Evolutionary conservation across 1,140 invertebrate genomes (phyloP).

Genomic region (Drosophila tsacasi): DNA sequence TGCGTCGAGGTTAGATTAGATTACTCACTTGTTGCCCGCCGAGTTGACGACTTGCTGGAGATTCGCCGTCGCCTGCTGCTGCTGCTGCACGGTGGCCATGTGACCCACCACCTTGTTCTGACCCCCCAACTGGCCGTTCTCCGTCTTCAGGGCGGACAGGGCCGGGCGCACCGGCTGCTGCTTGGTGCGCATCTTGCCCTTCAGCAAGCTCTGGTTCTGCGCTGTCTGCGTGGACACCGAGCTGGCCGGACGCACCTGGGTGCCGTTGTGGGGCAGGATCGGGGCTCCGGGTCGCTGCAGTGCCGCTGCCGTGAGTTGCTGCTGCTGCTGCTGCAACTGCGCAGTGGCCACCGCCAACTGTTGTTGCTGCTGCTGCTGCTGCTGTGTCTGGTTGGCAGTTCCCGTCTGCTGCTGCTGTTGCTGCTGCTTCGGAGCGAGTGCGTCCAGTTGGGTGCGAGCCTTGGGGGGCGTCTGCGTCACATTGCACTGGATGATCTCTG

Average conservation of each 20-base stretch:
- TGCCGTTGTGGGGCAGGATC: slow-evolving; percentile 87
- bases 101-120: slow-evolving; percentile 81
- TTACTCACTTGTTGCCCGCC: slow-evolving; percentile 77
- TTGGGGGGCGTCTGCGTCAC: slow-evolving; percentile 78
- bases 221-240: slow-evolving; percentile 92
- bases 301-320: slow-evolving; percentile 60
- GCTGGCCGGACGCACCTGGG: slow-evolving; percentile 89
- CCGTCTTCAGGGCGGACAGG: slow-evolving; percentile 87
- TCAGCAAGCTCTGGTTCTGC: slow-evolving; percentile 81
- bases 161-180: slow-evolving; percentile 87
- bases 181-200: slow-evolving; percentile 81
- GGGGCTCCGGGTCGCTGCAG: slow-evolving; percentile 67
- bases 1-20: background rate
- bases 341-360: slow-evolving; percentile 61
- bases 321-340: slow-evolving; percentile 55
- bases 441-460: slow-evolving; percentile 72
- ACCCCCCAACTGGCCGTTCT: slow-evolving; percentile 87
- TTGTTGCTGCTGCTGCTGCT: slow-evolving; percentile 41
- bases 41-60: slow-evolving; percentile 85
- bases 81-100: slow-evolving; percentile 54
- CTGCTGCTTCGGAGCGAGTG: slow-evolving; percentile 73
- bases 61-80: slow-evolving; percentile 77
- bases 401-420: slow-evolving; percentile 50
- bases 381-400: slow-evolving; percentile 48
- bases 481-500: slow-evolving; percentile 85